These are phyloP conservation scores for Epizoanthus stellaris DNA, from an alignment of 92 coral and sea anemone species.

Conservation along the genomic window DNA sequence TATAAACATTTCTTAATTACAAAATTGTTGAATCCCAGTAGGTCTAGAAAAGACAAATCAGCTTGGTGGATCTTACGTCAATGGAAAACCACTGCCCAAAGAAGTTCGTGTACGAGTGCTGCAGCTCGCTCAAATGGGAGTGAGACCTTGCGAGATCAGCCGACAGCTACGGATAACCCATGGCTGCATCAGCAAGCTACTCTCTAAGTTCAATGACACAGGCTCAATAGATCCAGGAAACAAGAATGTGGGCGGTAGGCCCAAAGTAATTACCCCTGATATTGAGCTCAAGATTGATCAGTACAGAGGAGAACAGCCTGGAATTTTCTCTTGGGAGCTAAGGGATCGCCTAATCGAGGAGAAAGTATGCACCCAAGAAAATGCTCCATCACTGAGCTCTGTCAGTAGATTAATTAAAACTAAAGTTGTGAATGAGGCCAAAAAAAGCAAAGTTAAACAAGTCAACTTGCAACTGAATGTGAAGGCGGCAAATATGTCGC, in stretches of 20 bases:
- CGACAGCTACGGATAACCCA: constrained; percentile 85
- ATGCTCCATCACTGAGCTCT: constrained; percentile 87
- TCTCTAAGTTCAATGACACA: constrained; percentile 81
- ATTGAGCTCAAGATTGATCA: constrained; percentile 82
- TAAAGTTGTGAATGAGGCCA: constrained; percentile 36
- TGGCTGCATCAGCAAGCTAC: constrained; percentile 92
- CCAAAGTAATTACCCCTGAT: constrained; percentile 82
- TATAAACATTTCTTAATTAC: too few species aligned
- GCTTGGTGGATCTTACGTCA: too few species aligned
- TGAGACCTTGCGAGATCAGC: constrained; percentile 94
- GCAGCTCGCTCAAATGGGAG: constrained; percentile 14
- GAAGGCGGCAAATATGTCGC: neutral
- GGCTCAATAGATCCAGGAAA: constrained; percentile 83
- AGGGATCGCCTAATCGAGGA: constrained; percentile 81
- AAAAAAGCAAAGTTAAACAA: neutral
- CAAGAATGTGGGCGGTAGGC: constrained; percentile 74
- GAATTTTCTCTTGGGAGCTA: constrained; percentile 92
- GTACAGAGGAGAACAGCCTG: constrained; percentile 76
- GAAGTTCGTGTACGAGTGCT: too few species aligned
- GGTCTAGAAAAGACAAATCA: too few species aligned
- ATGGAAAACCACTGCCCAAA: too few species aligned
- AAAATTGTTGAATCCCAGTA: too few species aligned
- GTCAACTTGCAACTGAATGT: neutral
- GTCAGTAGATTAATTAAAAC: constrained; percentile 83
- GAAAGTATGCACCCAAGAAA: constrained; percentile 66